Evolutionary conservation across 2,797 vertebrate species (phyloP), one percentile per base, ranked within the genome.

Genomic region (Scyliorhinus canicula): DNA sequence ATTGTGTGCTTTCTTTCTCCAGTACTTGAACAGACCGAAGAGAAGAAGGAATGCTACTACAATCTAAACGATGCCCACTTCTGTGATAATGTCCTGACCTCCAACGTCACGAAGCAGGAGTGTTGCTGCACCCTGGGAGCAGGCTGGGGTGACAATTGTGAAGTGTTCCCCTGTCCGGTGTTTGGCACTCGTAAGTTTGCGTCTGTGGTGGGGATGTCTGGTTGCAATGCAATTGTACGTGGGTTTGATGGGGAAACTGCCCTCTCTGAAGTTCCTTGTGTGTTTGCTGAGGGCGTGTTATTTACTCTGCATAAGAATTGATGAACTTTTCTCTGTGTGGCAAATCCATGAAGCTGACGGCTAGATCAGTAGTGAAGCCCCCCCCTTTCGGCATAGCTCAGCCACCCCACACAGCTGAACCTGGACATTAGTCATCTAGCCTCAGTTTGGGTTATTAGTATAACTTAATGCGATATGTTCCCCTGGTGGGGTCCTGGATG

Each of bases 91-190:
- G 99, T 99, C 93, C 97, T 99, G 96, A 98, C 98, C 2, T 98
- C 98, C 96, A 98, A 98, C 0, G 97, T 99, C 82, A 99, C 98
- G 95, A 98, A 98, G 96, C 98, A 99, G 96, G 98, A 99, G 96
- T 99, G 99, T 96, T 99, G 99, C 97, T 99, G 99, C 95, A 99
- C 99, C 0, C 97, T 99, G 82, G 99, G 99, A 28, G 99, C 98
- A 0, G 99, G 99, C 82, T 99, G 99, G 99, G 99, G 99, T 0
- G 99, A 99, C 95, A 99, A 99, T 97, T 99, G 99, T 82, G 99
- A 99, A 97, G 98, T 99, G 93, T 98, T 98, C 96, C 99, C 99
- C 2, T 99, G 99, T 95, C 99, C 99, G 0, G 98, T 99, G 55
- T 96, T 97, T 65, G 98, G 97, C 95, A 99, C 98, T 95, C 98